Evolutionary conservation across 2,888 invertebrate species (phyloP).

Genomic region (Balanococcus diminutus): DNA sequence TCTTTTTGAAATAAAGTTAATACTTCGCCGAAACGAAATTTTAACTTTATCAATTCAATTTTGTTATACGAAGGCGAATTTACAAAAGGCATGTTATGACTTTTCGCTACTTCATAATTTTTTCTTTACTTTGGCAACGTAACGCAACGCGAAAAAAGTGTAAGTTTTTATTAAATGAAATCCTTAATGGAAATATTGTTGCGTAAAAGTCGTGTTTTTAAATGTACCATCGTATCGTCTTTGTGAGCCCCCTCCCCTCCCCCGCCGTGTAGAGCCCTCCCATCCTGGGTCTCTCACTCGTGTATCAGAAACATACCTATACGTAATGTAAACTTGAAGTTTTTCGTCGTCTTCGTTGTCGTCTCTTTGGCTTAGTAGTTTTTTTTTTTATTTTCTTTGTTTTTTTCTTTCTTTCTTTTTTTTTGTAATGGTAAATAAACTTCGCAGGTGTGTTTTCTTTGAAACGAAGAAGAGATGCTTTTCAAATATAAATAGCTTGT

Average conservation of each 20-base stretch:
- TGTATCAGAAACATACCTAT: neutral
- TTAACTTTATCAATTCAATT: constrained; percentile 34
- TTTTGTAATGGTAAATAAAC: constrained; percentile 1
- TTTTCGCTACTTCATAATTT: constrained; percentile 9
- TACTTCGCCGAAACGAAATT: constrained; percentile 35
- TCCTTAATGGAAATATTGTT: constrained; percentile 32
- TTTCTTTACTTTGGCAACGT: neutral
- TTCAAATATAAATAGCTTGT: constrained; percentile 16
- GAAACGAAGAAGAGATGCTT: constrained; percentile 4
- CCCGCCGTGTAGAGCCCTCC: neutral
- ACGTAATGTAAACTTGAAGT: neutral
- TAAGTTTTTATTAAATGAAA: constrained; percentile 17
- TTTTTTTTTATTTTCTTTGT: neutral
- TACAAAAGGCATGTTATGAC: constrained; percentile 17
- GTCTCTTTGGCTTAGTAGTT: neutral
- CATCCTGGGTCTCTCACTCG: neutral
- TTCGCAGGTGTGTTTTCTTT: constrained; percentile 37
- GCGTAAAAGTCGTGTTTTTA: constrained; percentile 7
- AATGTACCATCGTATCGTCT: neutral
- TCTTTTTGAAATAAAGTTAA: constrained; percentile 21
- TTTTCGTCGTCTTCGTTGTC: neutral
- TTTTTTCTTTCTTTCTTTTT: neutral
- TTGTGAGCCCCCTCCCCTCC: too few relatives aligned
- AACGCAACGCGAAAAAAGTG: neutral
- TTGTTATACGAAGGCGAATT: neutral